These are phyloP conservation scores for Sminthopsis crassicaudata DNA, from an alignment of 2,113 vertebrate genomes.

Conservation along the genomic window DNA sequence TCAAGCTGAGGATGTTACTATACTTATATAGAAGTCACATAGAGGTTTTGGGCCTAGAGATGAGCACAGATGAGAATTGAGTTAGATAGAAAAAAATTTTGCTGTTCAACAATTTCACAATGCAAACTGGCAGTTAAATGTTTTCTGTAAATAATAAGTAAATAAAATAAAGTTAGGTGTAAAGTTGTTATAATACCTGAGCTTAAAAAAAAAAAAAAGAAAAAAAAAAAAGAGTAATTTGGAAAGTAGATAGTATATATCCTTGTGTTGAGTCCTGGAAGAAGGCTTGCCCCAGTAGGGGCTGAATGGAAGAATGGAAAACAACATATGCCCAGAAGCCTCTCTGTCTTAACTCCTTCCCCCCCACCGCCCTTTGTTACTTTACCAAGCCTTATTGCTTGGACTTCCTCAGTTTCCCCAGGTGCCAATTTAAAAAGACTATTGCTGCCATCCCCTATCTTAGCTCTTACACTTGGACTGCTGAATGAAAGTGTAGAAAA, in stretches of 20 bases:
- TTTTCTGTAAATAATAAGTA: conserved; percentile 40
- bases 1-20: no score
- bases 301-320: background rate
- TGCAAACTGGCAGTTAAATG: conserved; percentile 4
- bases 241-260: conserved; percentile 31
- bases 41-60: background rate
- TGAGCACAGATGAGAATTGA: conserved; percentile 25
- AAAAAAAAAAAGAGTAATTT: conserved; percentile 49
- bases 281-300: background rate
- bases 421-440: conserved; percentile 29
- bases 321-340: background rate
- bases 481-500: background rate
- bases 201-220: background rate
- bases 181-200: conserved; percentile 51
- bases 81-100: conserved; percentile 43
- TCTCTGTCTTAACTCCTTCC: background rate
- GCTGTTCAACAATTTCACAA: conserved; percentile 60
- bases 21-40: no score
- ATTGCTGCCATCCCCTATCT: background rate
- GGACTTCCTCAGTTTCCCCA: background rate
- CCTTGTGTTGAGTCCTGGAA: background rate
- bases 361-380: no score
- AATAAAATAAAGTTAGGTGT: conserved; percentile 54
- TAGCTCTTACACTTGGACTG: background rate
- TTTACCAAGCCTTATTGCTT: background rate